A percentile compares a stretch with the other conserved stretches of the same genome.
Conservation (phyloP, 2,888 invertebrate genomes). For the Darwinula stevensoni region DNA sequence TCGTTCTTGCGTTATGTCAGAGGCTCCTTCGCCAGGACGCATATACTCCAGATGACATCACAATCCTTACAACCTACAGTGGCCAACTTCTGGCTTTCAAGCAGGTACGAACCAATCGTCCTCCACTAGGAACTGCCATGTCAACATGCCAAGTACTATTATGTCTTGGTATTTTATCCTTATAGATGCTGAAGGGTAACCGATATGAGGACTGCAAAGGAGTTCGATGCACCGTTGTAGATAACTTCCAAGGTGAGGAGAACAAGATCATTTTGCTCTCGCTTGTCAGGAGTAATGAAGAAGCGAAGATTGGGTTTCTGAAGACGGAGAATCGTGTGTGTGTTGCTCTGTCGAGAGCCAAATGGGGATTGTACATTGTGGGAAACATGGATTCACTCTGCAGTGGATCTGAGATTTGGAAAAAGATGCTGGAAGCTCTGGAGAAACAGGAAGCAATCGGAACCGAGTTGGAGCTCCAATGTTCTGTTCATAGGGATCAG, state of each 20-base stretch:
- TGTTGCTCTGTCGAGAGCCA: conserved; percentile 43
- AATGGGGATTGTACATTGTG: conserved; percentile 34
- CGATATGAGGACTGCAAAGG: conserved; percentile 16
- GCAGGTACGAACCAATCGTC: conserved; percentile 16
- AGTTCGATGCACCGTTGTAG: conserved; percentile 32
- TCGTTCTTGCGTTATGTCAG: conserved; percentile 26
- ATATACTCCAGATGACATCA: conserved; percentile 29
- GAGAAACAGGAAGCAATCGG: conserved; percentile 9
- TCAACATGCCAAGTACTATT: too few species aligned
- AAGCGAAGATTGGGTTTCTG: conserved; percentile 36
- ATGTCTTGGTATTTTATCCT: too few species aligned
- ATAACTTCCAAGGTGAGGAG: conserved; percentile 55
- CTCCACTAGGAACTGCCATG: too few species aligned
- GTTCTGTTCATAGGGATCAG: conserved; percentile 10
- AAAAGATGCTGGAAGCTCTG: conserved; percentile 10
- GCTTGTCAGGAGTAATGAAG: conserved; percentile 38
- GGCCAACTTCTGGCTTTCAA: conserved; percentile 31
- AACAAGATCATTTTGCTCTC: conserved; percentile 45
- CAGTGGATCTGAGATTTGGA: conserved; percentile 11
- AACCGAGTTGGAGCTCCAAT: conserved; percentile 9
- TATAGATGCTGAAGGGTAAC: too few species aligned
- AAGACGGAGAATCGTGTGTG: conserved; percentile 36
- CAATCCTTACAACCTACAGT: conserved; percentile 37
- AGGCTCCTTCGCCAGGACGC: conserved; percentile 30
- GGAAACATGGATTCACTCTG: conserved; percentile 25